Conservation (phyloP, 2,797 vertebrate species). For the Morelia viridis region DNA sequence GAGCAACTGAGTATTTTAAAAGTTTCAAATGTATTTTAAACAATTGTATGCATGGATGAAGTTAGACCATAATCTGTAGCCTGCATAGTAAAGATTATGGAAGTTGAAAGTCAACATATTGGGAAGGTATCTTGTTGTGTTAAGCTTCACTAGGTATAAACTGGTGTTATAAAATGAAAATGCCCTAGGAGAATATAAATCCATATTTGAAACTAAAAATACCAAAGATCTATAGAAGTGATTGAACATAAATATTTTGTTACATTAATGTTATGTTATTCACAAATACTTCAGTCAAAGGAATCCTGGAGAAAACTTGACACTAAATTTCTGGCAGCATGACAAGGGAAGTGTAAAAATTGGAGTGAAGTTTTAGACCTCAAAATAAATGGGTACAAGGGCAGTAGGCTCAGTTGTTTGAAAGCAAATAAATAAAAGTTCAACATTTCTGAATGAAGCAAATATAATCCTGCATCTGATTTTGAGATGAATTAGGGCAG, state of each 20-base stretch:
- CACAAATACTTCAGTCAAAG: background rate
- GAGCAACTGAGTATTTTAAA: no score
- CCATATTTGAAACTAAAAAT: background rate
- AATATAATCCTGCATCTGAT: background rate
- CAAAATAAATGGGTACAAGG: background rate
- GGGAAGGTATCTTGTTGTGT: background rate
- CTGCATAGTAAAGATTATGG: background rate
- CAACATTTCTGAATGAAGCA: background rate
- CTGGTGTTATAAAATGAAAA: background rate
- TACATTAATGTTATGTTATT: background rate
- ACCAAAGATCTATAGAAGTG: background rate
- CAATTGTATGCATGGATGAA: background rate
- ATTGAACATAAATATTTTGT: background rate
- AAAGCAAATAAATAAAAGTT: background rate
- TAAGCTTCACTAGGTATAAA: background rate
- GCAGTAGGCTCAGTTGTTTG: background rate
- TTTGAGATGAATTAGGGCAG: slow-evolving; percentile 55
- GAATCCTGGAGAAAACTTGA: background rate
- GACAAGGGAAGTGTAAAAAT: background rate
- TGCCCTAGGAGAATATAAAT: background rate
- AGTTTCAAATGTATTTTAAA: background rate
- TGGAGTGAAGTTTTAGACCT: background rate
- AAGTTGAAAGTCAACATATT: background rate
- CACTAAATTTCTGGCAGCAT: background rate
- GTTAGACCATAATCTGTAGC: background rate